These are phyloP conservation scores for Zaprionus bogoriensis DNA, from an alignment of 2,888 invertebrate genomes.

Conservation along the genomic window DNA sequence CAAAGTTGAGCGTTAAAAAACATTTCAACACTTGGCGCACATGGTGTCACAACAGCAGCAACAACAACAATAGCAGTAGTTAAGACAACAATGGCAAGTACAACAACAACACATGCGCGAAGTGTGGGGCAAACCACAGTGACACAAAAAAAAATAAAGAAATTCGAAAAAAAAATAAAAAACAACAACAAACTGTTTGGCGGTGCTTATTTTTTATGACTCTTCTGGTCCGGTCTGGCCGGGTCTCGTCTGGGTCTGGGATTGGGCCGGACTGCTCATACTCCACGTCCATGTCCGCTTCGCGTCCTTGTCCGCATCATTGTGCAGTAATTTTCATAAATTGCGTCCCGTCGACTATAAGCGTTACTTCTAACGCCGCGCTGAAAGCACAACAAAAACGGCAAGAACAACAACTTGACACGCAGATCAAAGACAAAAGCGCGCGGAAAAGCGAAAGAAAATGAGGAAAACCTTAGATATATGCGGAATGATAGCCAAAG, in stretches of 20 bases:
- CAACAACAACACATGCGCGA: conserved; percentile 18
- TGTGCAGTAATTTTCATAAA: conserved; percentile 77
- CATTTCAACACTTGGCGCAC: conserved; percentile 75
- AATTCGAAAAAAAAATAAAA: conserved; percentile 16
- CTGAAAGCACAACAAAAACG: conserved; percentile 56
- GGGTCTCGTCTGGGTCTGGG: conserved; percentile 1
- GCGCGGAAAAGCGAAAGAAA: conserved; percentile 16
- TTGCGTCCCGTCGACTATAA: conserved; percentile 75
- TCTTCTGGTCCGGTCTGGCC: conserved; percentile 27
- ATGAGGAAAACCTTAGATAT: conserved; percentile 30
- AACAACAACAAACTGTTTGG: conserved; percentile 52
- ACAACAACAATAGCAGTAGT: conserved; percentile 31
- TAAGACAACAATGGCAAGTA: conserved; percentile 28
- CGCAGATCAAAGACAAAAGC: conserved; percentile 39
- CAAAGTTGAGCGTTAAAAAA: conserved; percentile 76
- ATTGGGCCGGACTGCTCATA: background rate
- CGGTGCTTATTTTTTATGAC: conserved; percentile 58
- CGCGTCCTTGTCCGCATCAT: conserved; percentile 60
- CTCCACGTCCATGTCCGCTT: conserved; percentile 36
- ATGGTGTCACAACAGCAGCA: conserved; percentile 71
- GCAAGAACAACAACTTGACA: conserved; percentile 17
- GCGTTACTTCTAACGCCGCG: conserved; percentile 69
- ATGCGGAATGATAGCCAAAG: conserved; percentile 35
- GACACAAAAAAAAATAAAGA: conserved; percentile 18
- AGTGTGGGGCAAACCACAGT: conserved; percentile 48